phyloP scores from a whole-genome alignment of 2,797 vertebrate genomes.

The Amphiprion clarkii region DNA sequence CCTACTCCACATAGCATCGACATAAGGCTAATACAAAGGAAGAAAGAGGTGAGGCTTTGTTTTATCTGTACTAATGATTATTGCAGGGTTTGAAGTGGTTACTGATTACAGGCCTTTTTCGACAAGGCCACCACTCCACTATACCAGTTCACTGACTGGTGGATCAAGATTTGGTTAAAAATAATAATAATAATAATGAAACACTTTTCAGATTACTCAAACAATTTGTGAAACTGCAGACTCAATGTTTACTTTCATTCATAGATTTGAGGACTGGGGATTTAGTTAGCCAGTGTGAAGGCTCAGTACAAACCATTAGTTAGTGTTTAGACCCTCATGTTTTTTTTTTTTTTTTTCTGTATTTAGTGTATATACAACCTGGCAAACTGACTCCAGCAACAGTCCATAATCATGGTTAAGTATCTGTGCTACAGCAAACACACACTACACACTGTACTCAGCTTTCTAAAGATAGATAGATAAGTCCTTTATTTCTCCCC shows the following conservation, averaged over 20 bases:
- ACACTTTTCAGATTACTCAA: neutral
- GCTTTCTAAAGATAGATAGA: too few species aligned
- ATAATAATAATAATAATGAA: too few species aligned
- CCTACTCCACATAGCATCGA: neutral
- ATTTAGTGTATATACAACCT: neutral
- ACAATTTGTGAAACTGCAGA: neutral
- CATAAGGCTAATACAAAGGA: neutral
- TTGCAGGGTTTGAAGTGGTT: neutral
- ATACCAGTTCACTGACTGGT: neutral
- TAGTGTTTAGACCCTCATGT: neutral
- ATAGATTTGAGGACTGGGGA: neutral
- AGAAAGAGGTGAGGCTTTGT: neutral
- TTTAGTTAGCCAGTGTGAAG: neutral
- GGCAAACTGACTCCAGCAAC: neutral
- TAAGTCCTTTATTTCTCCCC: too few species aligned
- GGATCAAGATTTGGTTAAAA: neutral
- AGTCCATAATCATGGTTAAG: neutral
- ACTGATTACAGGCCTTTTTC: neutral
- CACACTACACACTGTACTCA: neutral
- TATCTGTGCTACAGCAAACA: constrained; percentile 1
- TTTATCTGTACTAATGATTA: neutral
- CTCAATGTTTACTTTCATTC: constrained; percentile 3
- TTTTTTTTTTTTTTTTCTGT: too few species aligned
- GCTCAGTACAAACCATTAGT: too few species aligned
- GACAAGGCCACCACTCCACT: too few species aligned